A percentile compares a stretch with the other conserved stretches of the same genome.
phyloP scores from a whole-genome alignment of 2,888 invertebrate genomes.

The Eulithis prunata region DNA sequence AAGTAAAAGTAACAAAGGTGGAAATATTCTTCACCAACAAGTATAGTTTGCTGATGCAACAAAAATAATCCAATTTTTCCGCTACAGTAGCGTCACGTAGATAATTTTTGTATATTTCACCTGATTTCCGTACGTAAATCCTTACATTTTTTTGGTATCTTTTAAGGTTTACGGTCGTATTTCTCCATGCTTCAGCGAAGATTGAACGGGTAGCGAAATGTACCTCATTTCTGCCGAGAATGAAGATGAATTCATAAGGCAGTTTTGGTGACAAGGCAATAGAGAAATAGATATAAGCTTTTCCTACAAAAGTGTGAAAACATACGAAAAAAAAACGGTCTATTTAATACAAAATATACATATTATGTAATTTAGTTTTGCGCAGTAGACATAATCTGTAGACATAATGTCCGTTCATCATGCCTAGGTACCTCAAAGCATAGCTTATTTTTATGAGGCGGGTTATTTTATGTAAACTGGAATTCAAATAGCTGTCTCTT shows the following conservation, averaged over 20 bases:
- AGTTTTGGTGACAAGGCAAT: constrained; percentile 35
- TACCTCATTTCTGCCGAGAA: constrained; percentile 47
- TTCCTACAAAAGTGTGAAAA: not conserved
- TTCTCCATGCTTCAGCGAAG: constrained; percentile 68
- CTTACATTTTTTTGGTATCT: constrained; percentile 61
- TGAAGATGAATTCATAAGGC: constrained; percentile 35
- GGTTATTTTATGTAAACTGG: not conserved
- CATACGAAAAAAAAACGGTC: not conserved
- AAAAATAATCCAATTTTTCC: constrained; percentile 74
- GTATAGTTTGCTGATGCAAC: constrained; percentile 67
- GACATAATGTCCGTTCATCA: no score
- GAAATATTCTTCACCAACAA: no score
- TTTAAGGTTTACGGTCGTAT: constrained; percentile 69
- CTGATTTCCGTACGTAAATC: constrained; percentile 59
- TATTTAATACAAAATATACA: no score
- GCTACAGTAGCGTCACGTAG: constrained; percentile 69
- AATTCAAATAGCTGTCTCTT: constrained; percentile 23
- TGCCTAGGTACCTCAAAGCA: no score
- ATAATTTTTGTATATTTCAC: constrained; percentile 62
- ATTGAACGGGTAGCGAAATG: constrained; percentile 65
- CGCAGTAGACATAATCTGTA: no score
- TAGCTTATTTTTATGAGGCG: no score
- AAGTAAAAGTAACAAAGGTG: no score
- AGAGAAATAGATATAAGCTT: constrained; percentile 18
- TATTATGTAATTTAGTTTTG: no score